Evolutionary conservation across 2,113 vertebrate species (phyloP).

Genomic region (Cricetomys ansorgei): DNA sequence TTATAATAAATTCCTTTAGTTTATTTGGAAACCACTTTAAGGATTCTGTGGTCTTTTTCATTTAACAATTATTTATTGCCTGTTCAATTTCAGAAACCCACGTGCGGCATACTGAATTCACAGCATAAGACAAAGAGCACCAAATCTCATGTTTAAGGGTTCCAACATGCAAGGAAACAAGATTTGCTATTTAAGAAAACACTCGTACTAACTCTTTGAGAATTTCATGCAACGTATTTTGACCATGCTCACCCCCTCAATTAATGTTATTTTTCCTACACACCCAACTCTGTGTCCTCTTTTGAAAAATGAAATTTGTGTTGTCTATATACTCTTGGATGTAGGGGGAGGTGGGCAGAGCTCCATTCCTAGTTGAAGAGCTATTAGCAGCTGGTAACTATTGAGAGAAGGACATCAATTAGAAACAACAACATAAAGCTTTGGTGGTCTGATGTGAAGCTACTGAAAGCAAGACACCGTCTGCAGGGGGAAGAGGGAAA

Average conservation of each 20-base stretch:
- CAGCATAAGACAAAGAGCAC: neutral
- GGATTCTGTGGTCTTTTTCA: neutral
- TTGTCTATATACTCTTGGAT: neutral
- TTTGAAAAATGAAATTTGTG: neutral
- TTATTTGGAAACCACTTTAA: conserved; percentile 13
- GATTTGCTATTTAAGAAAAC: neutral
- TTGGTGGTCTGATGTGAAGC: neutral
- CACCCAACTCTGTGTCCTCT: neutral
- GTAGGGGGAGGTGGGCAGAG: no score
- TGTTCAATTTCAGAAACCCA: neutral
- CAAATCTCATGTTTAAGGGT: neutral
- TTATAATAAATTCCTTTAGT: neutral
- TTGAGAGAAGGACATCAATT: neutral
- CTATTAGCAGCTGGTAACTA: neutral
- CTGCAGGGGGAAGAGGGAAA: neutral
- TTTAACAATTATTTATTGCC: neutral
- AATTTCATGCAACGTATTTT: neutral
- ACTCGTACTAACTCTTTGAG: neutral
- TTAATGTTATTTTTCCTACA: neutral
- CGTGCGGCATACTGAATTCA: neutral
- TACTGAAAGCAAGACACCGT: neutral
- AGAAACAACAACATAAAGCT: neutral
- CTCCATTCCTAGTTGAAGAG: neutral
- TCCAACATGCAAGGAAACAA: neutral
- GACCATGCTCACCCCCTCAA: neutral